A percentile compares a stretch with the other conserved stretches of the same genome.
Evolutionary conservation across 2,797 vertebrate species (phyloP).

Genomic region (Otus scops): DNA sequence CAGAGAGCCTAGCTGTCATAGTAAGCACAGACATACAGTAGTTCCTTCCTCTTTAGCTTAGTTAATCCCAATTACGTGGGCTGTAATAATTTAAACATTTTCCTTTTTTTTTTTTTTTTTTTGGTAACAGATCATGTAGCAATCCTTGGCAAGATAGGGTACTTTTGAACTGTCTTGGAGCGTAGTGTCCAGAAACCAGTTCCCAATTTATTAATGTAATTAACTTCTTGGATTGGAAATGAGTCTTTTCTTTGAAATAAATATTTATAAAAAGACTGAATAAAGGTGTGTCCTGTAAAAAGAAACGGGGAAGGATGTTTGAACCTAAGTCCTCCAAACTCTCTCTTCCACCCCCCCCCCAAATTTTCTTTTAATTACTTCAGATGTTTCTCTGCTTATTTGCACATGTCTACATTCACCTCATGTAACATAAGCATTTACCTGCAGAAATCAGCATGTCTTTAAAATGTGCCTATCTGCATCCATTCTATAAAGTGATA

Average conservation of each 20-base stretch:
- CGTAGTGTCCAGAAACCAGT: constrained; percentile 76
- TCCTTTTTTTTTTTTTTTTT: not conserved
- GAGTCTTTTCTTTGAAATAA: constrained; percentile 68
- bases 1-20: constrained; percentile 79
- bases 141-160: not conserved
- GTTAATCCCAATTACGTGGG: constrained; percentile 91
- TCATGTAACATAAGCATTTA: not conserved
- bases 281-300: not conserved
- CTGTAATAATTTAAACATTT: constrained; percentile 81
- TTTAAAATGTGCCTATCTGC: not conserved
- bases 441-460: not conserved
- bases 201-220: constrained; percentile 61
- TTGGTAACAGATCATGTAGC: not conserved
- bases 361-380: not conserved
- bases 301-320: not conserved
- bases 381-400: not conserved
- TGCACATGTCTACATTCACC: not conserved
- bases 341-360: accelerated
- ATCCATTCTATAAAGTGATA: not conserved
- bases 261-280: constrained; percentile 69
- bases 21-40: constrained; percentile 82
- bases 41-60: constrained; percentile 89
- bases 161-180: constrained; percentile 47
- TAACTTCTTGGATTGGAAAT: constrained; percentile 67
- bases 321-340: not conserved